phyloP scores from a whole-genome alignment of 2,888 invertebrate genomes.

The Lasioglossum oenotherae region DNA sequence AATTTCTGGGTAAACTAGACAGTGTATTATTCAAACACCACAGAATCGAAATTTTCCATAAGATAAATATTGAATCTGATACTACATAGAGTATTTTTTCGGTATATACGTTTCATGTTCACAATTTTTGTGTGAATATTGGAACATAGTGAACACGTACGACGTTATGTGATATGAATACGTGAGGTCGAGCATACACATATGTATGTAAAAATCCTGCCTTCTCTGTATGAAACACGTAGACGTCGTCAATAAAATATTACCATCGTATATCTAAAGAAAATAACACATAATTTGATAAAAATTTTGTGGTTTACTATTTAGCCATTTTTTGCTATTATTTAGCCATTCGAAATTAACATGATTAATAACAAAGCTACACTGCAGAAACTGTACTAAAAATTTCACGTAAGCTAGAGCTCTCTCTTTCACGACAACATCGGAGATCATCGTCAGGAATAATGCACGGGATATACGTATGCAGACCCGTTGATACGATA shows the following conservation, averaged over 20 bases:
- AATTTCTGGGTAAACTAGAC: not conserved
- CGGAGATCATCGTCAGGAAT: not conserved
- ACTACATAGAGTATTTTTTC: not conserved
- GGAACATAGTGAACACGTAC: not conserved
- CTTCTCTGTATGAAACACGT: not conserved
- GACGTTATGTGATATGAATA: not conserved
- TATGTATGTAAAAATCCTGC: not conserved
- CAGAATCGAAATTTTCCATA: not conserved
- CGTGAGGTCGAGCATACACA: not conserved
- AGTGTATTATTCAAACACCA: not conserved
- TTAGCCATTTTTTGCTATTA: too few species aligned
- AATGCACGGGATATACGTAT: conserved; percentile 5
- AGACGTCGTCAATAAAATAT: too few species aligned
- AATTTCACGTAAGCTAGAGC: not conserved
- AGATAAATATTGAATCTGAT: not conserved
- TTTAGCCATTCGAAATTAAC: not conserved
- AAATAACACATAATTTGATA: not conserved
- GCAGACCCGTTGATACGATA: not conserved
- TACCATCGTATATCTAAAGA: not conserved
- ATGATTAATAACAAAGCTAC: not conserved
- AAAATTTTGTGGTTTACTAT: not conserved
- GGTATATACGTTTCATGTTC: not conserved
- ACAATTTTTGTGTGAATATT: not conserved
- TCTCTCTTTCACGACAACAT: not conserved
- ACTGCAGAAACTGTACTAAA: not conserved